phyloP scores from a whole-genome alignment of 2,888 invertebrate genomes.

The Dendrolimus houi region DNA sequence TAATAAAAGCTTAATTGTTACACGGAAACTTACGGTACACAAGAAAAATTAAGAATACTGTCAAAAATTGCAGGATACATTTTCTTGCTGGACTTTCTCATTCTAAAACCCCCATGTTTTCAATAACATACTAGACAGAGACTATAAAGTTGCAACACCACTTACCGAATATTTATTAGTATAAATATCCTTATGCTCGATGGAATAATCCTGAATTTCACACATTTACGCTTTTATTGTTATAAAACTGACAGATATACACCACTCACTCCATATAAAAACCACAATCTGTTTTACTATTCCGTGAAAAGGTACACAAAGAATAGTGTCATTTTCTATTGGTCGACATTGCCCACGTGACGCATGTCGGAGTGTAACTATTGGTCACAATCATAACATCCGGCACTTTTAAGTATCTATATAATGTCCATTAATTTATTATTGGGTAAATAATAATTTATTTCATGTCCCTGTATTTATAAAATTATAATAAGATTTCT shows the following conservation, averaged over 20 bases:
- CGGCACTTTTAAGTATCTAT: slow-evolving; percentile 44
- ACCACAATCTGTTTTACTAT: slow-evolving; percentile 72
- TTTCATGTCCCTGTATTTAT: neutral
- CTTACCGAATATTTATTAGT: slow-evolving; percentile 82
- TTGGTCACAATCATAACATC: slow-evolving; percentile 44
- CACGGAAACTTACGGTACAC: too few species aligned
- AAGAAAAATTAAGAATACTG: slow-evolving; percentile 39
- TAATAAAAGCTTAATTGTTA: neutral
- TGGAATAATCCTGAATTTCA: slow-evolving; percentile 82
- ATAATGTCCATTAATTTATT: slow-evolving; percentile 18
- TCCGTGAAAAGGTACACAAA: slow-evolving; percentile 74
- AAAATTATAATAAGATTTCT: slow-evolving; percentile 1
- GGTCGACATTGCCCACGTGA: slow-evolving; percentile 72
- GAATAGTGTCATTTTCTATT: slow-evolving; percentile 69
- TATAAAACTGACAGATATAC: slow-evolving; percentile 72
- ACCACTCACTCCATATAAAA: slow-evolving; percentile 73
- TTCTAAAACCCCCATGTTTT: slow-evolving; percentile 43
- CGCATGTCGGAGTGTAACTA: slow-evolving; percentile 32
- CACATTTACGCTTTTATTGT: slow-evolving; percentile 77
- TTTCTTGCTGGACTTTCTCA: slow-evolving; percentile 62
- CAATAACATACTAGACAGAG: slow-evolving; percentile 24
- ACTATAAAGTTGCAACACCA: slow-evolving; percentile 26
- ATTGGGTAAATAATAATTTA: neutral
- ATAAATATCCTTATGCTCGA: slow-evolving; percentile 81
- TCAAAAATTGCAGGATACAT: slow-evolving; percentile 72